Base-by-base conservation (phyloP, 2,888 invertebrate species). In the Drosophila lacicola region DNA sequence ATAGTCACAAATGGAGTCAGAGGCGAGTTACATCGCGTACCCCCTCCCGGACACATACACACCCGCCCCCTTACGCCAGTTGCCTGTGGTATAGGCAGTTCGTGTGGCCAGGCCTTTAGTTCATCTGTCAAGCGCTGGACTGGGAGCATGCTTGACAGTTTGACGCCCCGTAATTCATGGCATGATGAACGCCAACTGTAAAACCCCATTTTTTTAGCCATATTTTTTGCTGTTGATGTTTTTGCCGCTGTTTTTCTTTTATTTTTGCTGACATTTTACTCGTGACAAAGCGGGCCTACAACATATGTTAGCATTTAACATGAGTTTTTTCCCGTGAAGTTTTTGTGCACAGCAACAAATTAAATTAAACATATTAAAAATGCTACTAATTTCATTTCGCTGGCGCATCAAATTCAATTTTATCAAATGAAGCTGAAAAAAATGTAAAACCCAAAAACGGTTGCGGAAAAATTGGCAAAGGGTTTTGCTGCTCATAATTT, bases 141-240 rank as follows among this genome's bases (percentile, higher is more conserved):
- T 63, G 69, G 71, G 67, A 76, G 88, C 76, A 51, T 80, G 88
- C 89, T 88, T 87, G 87, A 90, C 87, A 87, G 87, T 88, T 87
- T 87, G 87, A 87, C 87, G 87, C 87, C 83, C 89, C 89, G 87
- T 88, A 83, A 86, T 88, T 87, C 87, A 87, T 87, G 89, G 73
- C 86, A 81, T 86, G 87, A 89, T 89, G 87, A 87, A 86, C 84
- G 87, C 58, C 57, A 73, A 72, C 84, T 67, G 64, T 70, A 67
- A 79, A 70, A 55, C 66, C 58, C 61, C 34, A 17, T 63, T 57
- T 65, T 65, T 60, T 47, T 33, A 19, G 19, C 49, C 46, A 55
- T 47, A 60, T 68, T 71, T 67, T 53, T 41, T 54, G 21, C 34
- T 62, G 10, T 14, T 13, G 9, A 37, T 51, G 13, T 49, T 45